phyloP scores from a whole-genome alignment of 2,888 invertebrate species.

The Congeria kusceri region DNA sequence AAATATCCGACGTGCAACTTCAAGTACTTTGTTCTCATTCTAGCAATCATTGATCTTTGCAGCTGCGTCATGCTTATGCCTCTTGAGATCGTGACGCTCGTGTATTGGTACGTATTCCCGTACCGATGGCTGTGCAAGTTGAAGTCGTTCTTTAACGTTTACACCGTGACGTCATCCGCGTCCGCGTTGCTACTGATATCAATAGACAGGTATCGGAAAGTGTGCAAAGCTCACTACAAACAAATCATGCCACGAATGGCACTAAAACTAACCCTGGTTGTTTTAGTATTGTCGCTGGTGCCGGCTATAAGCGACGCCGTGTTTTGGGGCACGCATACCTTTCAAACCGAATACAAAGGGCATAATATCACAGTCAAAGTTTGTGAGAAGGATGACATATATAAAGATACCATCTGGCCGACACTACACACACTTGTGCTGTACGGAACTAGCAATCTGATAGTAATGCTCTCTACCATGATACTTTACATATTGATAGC shows the following conservation, averaged over 20 bases:
- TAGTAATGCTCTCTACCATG: slow-evolving; percentile 45
- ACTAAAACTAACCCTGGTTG: slow-evolving; percentile 42
- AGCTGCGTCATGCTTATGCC: slow-evolving; percentile 59
- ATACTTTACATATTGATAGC: slow-evolving; percentile 52
- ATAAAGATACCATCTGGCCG: slow-evolving; percentile 55
- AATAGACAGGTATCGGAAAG: slow-evolving; percentile 57
- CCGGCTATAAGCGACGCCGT: slow-evolving; percentile 59
- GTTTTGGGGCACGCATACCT: slow-evolving; percentile 59
- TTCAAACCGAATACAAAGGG: slow-evolving; percentile 5
- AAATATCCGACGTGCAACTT: slow-evolving; percentile 61
- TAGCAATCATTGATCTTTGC: slow-evolving; percentile 46
- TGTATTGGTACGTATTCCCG: slow-evolving; percentile 54
- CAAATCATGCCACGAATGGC: slow-evolving; percentile 52
- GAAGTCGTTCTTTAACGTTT: slow-evolving; percentile 57
- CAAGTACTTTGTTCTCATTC: slow-evolving; percentile 57
- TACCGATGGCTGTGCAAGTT: slow-evolving; percentile 48
- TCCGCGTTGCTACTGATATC: slow-evolving; percentile 48
- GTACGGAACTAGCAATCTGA: slow-evolving; percentile 48
- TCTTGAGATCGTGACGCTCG: slow-evolving; percentile 53
- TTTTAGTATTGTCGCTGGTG: slow-evolving; percentile 38
- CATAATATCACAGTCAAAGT: slow-evolving; percentile 23
- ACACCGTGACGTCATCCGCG: slow-evolving; percentile 49
- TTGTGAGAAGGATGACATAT: slow-evolving; percentile 60
- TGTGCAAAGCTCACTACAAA: slow-evolving; percentile 50
- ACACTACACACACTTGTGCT: slow-evolving; percentile 49